Conservation (phyloP, 2,888 invertebrate genomes). For the Anaspis maculata region DNA sequence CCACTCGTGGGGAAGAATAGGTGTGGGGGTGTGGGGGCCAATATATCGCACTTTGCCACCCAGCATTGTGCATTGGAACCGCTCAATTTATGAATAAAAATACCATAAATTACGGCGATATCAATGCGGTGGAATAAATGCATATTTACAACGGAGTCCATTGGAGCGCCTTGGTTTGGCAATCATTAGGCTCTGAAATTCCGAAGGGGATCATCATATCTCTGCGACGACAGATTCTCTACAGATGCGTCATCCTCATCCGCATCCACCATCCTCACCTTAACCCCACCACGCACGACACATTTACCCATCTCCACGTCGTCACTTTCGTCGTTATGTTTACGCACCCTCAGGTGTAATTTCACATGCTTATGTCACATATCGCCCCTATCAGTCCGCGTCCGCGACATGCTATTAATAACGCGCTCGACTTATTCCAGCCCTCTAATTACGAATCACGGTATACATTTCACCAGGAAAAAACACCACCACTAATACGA, state of each 20-base stretch:
- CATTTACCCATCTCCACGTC: conserved; percentile 4
- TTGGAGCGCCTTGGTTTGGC: conserved; percentile 17
- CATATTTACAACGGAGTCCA: conserved; percentile 32
- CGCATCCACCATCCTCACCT: too few relatives aligned
- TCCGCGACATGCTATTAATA: conserved; percentile 4
- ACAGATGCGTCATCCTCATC: conserved; percentile 7
- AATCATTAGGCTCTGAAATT: conserved; percentile 25
- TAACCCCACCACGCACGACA: conserved; percentile 5
- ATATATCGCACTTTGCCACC: conserved; percentile 31
- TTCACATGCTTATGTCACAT: conserved; percentile 8
- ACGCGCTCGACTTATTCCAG: conserved; percentile 7
- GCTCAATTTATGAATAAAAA: conserved; percentile 39
- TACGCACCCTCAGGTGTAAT: conserved; percentile 8
- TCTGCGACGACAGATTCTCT: conserved; percentile 5
- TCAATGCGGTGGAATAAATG: conserved; percentile 35
- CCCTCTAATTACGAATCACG: conserved; percentile 1
- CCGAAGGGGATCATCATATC: conserved; percentile 14
- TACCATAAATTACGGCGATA: conserved; percentile 36
- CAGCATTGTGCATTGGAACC: conserved; percentile 33
- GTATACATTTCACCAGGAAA: too few relatives aligned
- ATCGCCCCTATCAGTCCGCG: conserved; percentile 4
- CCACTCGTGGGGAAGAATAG: conserved; percentile 32
- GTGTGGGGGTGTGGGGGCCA: too few relatives aligned
- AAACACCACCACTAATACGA: too few relatives aligned
- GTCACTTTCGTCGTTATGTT: neutral